Evolutionary conservation across 1,140 invertebrate species (phyloP), one percentile per base, ranked within the genome.

Genomic region (Trachymyrmex septentrionalis): DNA sequence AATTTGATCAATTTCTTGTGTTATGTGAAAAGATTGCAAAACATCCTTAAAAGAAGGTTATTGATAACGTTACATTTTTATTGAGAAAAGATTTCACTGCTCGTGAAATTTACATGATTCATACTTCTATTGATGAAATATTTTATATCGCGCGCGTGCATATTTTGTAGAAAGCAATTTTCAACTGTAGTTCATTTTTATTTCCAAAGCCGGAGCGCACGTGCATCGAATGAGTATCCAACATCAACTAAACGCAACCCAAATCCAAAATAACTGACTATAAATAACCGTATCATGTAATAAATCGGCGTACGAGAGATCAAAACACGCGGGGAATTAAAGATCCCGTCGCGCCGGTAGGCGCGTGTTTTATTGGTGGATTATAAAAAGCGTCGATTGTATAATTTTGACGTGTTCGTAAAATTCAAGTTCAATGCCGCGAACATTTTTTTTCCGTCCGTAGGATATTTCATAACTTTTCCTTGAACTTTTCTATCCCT

Each of bases 241-340:
- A 84, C 80, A 69, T 34, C 30, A 48, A 38, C 55, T 84, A 73
- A 84, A 84, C 38, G 69, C 80, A 84, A 84, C 80, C 67, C 61
- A 67, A 84, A 84, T 84, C 69, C 55, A 63, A 73, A 84, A 84
- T 84, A 84, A 73, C 80, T 27, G 69, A 55, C 69, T 84, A 84
- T 84, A 84, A 84, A 84, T 84, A 84, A 50, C 24, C 24, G 38
- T 38, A n/a, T 38, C 38, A 73, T 61, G 55, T 63, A 73, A 59
- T 75, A 73, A 84, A 84, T 84, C 27, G 53, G 57, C 53, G 19
- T 48, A 44, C 38, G 80, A 73, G 27, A 12, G 55, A 75, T 84
- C 38, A 59, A 61, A 84, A 84, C 69, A 72, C 12, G 24, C 12
- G 55, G 30, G 24, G 57, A 30, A 57, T 67, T n/a, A 21, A 81